Conservation (phyloP, 2,113 vertebrate species). For the Spilogale gracilis region DNA sequence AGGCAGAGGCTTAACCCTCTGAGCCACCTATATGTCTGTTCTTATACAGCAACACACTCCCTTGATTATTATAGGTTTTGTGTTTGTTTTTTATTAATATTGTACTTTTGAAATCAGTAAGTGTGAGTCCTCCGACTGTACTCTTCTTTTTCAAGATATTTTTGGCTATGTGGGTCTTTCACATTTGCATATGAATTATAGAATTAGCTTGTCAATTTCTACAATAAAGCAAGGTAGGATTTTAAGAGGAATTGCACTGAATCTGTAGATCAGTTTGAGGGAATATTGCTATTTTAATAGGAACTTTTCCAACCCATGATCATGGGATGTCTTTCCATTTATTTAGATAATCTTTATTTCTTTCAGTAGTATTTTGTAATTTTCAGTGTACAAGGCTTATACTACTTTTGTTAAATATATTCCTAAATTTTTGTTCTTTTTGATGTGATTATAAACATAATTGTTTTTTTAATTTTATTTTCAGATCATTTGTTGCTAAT, state of each 20-base stretch:
- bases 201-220: background rate
- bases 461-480: background rate
- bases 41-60: background rate
- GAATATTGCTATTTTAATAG: background rate
- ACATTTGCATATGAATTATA: background rate
- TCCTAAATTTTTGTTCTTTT: background rate
- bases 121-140: background rate
- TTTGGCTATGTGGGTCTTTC: background rate
- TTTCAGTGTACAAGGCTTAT: background rate
- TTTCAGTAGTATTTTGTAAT: background rate
- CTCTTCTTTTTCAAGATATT: background rate
- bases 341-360: conserved; percentile 2
- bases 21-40: too few species aligned
- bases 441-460: background rate
- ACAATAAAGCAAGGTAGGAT: background rate
- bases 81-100: background rate
- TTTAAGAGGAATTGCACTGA: background rate
- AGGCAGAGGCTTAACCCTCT: too few species aligned
- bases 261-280: background rate
- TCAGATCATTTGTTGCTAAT: background rate
- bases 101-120: background rate
- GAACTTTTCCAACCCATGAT: background rate
- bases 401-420: background rate
- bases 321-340: background rate
- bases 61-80: background rate